Evolutionary conservation across 2,888 invertebrate species (phyloP).

Genomic region (Muschampia plurimacula): DNA sequence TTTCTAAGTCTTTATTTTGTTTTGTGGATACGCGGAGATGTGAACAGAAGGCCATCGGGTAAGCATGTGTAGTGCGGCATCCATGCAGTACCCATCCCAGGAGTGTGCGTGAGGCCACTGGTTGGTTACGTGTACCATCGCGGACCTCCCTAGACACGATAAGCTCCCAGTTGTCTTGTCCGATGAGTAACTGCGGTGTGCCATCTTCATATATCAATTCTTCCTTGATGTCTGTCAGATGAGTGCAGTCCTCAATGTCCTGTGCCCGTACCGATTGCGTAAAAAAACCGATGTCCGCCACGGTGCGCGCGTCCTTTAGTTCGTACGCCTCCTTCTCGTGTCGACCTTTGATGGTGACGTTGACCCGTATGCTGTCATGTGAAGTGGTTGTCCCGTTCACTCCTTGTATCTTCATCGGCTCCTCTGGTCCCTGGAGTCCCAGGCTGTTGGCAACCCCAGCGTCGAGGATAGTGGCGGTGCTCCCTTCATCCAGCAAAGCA

Average conservation of each 20-base stretch:
- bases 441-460: background rate
- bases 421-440: background rate
- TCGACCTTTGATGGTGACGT: background rate
- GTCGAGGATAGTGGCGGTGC: background rate
- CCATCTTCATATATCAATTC: background rate
- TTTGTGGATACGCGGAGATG: background rate
- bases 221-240: background rate
- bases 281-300: background rate
- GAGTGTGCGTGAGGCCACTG: background rate
- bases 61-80: background rate
- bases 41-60: background rate
- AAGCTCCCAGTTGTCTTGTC: constrained; percentile 5
- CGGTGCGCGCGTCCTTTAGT: background rate
- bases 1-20: background rate
- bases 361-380: background rate
- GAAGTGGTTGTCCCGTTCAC: background rate
- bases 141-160: background rate
- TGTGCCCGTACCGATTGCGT: background rate
- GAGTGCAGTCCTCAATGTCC: constrained; percentile 2
- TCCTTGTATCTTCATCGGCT: background rate
- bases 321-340: background rate
- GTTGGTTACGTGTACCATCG: background rate
- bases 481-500: background rate
- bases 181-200: background rate
- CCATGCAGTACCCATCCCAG: constrained; percentile 9